Base-by-base conservation (phyloP, 2,797 vertebrate genomes). In the Pangasius macronema region DNA sequence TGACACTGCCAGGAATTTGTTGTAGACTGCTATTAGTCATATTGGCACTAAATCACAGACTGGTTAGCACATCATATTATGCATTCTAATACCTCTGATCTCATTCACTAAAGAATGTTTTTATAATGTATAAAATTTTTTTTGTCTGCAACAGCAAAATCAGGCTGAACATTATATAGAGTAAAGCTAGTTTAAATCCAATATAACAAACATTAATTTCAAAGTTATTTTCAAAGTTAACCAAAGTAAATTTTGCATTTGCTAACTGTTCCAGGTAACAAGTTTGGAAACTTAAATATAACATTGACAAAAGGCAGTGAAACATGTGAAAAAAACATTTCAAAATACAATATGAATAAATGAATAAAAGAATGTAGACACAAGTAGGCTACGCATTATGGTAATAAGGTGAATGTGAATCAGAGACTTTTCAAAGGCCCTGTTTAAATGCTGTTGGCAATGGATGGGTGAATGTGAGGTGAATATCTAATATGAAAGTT, bases 391-490 rank as follows among this genome's bases (percentile, higher is more conserved):
- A 20, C 36, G 51, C 18, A 33, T 79, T 80, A 36, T 80, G 76
- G 9, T 57, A 57, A 80, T 57, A 80, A 57, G 30, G 53, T 24
- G 51, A 80, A 80, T 36, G 76, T 57, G 76, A 80, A 57, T 80
- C 11, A 36, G 18, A 57, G 30, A 10, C 30, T 36, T 79, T 79
- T 55, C 76, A 79, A 79, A 57, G 53, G n/a, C 76, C 55, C 18
- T 57, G 75, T 33, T 24, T 80, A 80, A 53, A 80, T 80, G 30
- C 30, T 57, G 4, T 80, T 57, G 30, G 76, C 76, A 80, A 57
- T 39, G 20, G 30, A 24, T 36, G 33, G 10, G 76, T 36, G 53
- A 80, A 57, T 13, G 30, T 36, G 51, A 80, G 33, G 53, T 80
- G 76, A 80, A 80, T 57, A 24, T 57, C 53, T 24, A 80, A 80